Conservation (phyloP, 37 sponge, comb jelly and placozoan genomes). For the Crambe crambe region DNA sequence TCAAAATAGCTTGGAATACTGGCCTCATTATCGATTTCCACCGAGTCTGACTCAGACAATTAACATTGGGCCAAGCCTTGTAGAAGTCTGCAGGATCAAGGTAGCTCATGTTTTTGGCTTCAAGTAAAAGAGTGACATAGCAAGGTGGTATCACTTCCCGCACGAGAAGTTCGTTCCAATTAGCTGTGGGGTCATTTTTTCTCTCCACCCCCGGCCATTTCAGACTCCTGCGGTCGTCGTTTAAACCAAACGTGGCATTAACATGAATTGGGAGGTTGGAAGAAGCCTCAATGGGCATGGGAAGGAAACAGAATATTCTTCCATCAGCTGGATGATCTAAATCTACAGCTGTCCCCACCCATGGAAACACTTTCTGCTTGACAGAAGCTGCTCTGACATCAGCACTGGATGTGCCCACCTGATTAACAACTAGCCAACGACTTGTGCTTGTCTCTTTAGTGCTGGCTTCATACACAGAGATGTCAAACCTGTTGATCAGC, state of each 20-base stretch:
- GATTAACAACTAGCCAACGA: constrained; percentile 23
- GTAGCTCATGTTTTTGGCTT: background rate
- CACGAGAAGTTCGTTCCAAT: constrained; percentile 58
- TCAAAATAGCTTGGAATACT: background rate
- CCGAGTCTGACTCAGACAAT: background rate
- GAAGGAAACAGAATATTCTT: constrained; percentile 70
- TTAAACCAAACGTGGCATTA: constrained; percentile 67
- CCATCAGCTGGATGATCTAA: constrained; percentile 7
- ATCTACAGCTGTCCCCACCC: constrained; percentile 35
- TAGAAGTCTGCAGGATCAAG: background rate
- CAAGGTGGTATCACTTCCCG: constrained; percentile 29
- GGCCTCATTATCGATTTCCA: constrained; percentile 7
- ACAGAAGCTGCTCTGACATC: background rate
- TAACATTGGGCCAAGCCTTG: constrained; percentile 20
- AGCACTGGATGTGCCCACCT: constrained; percentile 7
- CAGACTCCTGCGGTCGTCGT: constrained; percentile 42
- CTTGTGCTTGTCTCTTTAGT: background rate
- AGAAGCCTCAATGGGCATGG: constrained; percentile 38
- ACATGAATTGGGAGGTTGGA: constrained; percentile 64
- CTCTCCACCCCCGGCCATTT: constrained; percentile 52
- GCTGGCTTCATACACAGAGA: constrained; percentile 20
- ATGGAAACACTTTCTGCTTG: constrained; percentile 20
- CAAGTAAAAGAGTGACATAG: constrained; percentile 28
- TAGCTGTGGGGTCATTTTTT: constrained; percentile 25
- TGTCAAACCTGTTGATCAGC: constrained; percentile 71